Evolutionary conservation across 2,113 vertebrate species (phyloP).

Genomic region (Lepisosteus osseus): DNA sequence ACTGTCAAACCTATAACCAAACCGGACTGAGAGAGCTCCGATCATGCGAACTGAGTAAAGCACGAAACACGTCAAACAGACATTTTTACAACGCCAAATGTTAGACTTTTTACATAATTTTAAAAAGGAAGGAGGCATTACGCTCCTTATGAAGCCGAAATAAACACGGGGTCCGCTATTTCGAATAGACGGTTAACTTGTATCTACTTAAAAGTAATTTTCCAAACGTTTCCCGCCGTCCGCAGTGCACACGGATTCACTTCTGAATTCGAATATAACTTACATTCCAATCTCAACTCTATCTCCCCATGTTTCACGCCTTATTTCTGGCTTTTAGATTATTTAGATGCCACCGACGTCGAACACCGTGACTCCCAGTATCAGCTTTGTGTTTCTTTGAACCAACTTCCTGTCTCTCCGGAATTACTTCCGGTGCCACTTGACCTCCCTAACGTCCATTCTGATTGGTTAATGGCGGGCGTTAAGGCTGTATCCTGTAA

Average conservation of each 20-base stretch:
- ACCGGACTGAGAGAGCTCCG: no score
- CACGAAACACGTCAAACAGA: no score
- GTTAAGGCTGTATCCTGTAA: no score
- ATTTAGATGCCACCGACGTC: not conserved
- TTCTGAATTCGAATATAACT: not conserved
- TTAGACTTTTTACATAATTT: not conserved
- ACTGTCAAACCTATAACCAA: no score
- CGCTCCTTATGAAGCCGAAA: not conserved
- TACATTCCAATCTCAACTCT: constrained; percentile 13
- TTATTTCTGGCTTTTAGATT: not conserved
- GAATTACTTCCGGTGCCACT: constrained; percentile 13
- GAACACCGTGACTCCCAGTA: not conserved
- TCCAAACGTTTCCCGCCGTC: not conserved
- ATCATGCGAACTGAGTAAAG: no score
- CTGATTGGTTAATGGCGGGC: not conserved
- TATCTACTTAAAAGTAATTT: not conserved
- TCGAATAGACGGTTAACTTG: not conserved
- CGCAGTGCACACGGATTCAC: not conserved
- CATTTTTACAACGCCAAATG: no score
- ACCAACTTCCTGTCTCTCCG: not conserved
- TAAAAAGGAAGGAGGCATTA: not conserved
- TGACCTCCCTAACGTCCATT: not conserved
- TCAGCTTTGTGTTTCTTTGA: constrained; percentile 5
- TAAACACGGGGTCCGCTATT: constrained; percentile 12
- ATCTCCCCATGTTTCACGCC: constrained; percentile 20